These are phyloP conservation scores for Heliconius cydno DNA, from an alignment of 2,888 invertebrate genomes.

Conservation along the genomic window DNA sequence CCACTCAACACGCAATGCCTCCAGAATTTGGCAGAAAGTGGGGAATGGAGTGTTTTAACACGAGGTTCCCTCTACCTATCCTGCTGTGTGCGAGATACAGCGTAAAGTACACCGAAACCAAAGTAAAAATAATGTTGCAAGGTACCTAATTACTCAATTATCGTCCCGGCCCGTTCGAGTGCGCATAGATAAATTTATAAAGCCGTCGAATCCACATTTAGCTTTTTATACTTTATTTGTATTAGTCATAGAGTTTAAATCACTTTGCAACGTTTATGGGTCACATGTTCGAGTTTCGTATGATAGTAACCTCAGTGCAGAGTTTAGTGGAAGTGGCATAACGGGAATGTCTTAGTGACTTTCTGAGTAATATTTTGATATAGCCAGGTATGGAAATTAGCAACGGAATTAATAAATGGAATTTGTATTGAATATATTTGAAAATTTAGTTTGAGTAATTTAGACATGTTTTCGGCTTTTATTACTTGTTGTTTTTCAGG, in stretches of 20 bases:
- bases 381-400: not conserved
- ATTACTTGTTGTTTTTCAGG: not conserved
- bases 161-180: conserved; percentile 59
- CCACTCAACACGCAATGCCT: no score
- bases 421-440: not conserved
- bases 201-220: conserved; percentile 24
- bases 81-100: no score
- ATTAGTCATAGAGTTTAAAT: conserved; percentile 31
- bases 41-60: no score
- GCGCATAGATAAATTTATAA: conserved; percentile 53
- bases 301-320: conserved; percentile 22
- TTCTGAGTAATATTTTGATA: not conserved
- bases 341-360: not conserved
- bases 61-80: no score
- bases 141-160: conserved; percentile 74
- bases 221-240: conserved; percentile 7
- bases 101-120: conserved; percentile 37
- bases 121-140: conserved; percentile 60
- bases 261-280: conserved; percentile 23
- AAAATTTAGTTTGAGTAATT: not conserved
- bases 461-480: not conserved
- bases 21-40: no score
- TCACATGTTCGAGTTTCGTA: conserved; percentile 38
- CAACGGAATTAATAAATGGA: not conserved
- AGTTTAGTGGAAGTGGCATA: conserved; percentile 27